Conservation (phyloP, 2,797 vertebrate genomes). For the Gymnothorax reevesii region DNA sequence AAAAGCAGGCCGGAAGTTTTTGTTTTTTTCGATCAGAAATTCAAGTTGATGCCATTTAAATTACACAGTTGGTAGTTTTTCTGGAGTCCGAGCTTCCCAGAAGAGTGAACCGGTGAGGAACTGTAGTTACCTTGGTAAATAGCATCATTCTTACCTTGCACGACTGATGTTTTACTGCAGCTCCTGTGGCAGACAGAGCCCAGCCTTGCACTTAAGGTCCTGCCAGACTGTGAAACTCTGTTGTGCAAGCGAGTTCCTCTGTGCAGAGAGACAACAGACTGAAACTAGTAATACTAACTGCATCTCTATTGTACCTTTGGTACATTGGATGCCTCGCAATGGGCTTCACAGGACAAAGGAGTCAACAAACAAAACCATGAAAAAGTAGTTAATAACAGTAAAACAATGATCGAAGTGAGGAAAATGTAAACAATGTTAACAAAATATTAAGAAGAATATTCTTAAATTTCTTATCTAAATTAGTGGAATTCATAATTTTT, state of each 20-base stretch:
- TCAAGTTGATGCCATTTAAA: not conserved
- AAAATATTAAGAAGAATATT: no score
- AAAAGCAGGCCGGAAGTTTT: not conserved
- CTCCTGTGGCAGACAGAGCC: not conserved
- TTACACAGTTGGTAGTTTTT: not conserved
- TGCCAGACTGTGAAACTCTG: not conserved
- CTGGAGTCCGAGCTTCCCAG: not conserved
- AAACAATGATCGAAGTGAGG: no score
- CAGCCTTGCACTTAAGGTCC: not conserved
- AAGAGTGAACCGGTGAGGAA: not conserved
- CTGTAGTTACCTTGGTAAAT: not conserved
- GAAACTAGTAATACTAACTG: not conserved
- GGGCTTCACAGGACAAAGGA: no score
- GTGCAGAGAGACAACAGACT: not conserved
- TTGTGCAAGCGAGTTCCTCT: not conserved
- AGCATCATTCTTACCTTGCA: not conserved
- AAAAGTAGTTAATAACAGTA: no score
- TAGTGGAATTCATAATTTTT: not conserved
- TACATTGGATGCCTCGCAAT: no score
- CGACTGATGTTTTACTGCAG: not conserved
- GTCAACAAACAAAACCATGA: no score
- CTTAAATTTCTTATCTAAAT: no score
- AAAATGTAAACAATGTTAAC: no score
- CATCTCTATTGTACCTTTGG: not conserved
- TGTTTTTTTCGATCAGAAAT: not conserved